Conservation (phyloP, 2,888 invertebrate species). For the Dryobotodes eremita region DNA sequence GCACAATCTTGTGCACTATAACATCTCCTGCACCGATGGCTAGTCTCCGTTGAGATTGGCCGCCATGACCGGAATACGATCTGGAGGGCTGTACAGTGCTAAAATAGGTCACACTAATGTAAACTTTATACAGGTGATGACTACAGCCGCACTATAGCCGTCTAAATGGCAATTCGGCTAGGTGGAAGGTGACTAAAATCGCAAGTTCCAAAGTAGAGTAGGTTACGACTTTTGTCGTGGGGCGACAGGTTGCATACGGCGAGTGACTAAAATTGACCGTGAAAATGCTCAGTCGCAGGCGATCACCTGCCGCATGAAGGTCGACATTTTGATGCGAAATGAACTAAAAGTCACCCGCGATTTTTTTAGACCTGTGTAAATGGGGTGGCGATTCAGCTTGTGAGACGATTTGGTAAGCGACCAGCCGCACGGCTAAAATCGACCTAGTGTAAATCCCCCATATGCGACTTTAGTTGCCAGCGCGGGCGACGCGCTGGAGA, state of each 20-base stretch:
- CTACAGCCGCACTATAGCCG: too few species aligned
- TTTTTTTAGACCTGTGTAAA: neutral
- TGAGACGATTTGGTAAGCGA: neutral
- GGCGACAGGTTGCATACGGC: neutral
- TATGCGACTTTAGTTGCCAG: neutral
- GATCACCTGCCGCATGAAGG: constrained; percentile 26
- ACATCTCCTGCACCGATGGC: too few species aligned
- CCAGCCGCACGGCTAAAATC: neutral
- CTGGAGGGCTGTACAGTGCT: too few species aligned
- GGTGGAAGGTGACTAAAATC: too few species aligned
- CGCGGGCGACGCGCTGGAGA: neutral
- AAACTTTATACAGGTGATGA: too few species aligned
- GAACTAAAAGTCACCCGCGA: neutral
- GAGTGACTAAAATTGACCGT: neutral
- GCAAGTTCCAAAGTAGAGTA: too few species aligned
- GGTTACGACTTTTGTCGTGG: too few species aligned
- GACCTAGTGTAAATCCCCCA: neutral
- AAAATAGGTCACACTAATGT: neutral
- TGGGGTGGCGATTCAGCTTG: neutral
- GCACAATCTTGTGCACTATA: too few species aligned
- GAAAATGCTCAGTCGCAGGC: constrained; percentile 51
- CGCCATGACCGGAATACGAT: too few species aligned
- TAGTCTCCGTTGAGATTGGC: too few species aligned
- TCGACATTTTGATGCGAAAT: neutral
- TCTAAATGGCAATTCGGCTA: too few species aligned